Conservation (phyloP, 2,888 invertebrate species). For the Xestia ashworthii region DNA sequence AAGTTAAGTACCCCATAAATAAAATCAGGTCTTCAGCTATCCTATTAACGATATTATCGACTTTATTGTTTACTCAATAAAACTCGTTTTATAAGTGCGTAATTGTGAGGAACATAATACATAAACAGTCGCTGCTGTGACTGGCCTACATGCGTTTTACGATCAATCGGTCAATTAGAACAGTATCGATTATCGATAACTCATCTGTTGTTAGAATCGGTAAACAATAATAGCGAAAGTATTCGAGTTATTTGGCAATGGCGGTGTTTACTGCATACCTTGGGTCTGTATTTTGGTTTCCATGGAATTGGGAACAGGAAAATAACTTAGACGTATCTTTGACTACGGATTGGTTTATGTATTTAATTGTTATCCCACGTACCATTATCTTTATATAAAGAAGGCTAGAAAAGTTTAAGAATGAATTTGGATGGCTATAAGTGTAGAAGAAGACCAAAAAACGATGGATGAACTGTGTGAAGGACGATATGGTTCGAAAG, state of each 20-base stretch:
- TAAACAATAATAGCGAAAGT: conserved; percentile 56
- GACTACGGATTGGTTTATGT: conserved; percentile 7
- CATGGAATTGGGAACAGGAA: conserved; percentile 69
- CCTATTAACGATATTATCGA: conserved; percentile 37
- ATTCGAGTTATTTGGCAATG: conserved; percentile 70
- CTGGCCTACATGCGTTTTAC: conserved; percentile 40
- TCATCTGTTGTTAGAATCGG: conserved; percentile 24
- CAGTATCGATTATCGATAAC: conserved; percentile 38
- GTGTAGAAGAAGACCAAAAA: neutral
- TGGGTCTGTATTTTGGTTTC: conserved; percentile 53
- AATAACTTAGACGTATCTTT: conserved; percentile 44
- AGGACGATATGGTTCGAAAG: neutral
- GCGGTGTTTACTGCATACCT: conserved; percentile 67
- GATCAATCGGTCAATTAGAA: conserved; percentile 50
- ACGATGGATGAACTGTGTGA: neutral
- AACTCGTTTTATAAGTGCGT: conserved; percentile 32
- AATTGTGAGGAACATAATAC: conserved; percentile 30
- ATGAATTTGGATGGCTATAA: neutral
- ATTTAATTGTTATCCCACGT: neutral
- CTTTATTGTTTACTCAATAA: conserved; percentile 51
- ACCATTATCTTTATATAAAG: conserved; percentile 15
- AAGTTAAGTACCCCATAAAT: conserved; percentile 60
- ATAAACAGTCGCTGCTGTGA: conserved; percentile 30
- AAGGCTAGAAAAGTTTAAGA: conserved; percentile 7
- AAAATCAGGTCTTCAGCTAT: conserved; percentile 35